phyloP scores from a whole-genome alignment of 2,797 vertebrate species.

The Fistularia commersonii region DNA sequence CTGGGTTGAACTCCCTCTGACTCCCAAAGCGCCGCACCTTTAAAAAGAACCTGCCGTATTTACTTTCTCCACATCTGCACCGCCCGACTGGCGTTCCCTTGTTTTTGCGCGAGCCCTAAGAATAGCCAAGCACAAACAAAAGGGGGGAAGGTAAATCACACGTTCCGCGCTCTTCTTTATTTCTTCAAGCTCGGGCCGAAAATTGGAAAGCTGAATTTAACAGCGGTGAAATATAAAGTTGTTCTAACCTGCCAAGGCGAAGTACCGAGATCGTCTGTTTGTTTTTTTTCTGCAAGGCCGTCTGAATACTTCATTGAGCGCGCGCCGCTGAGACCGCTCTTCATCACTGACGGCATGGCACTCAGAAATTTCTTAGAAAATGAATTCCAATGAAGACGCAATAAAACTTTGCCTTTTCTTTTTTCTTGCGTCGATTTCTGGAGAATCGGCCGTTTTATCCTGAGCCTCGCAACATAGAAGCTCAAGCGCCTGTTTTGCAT shows the following conservation, averaged over 20 bases:
- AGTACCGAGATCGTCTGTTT: background rate
- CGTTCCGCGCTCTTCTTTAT: constrained; percentile 2
- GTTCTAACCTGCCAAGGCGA: constrained; percentile 7
- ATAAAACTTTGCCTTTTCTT: too few relatives aligned
- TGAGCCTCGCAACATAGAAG: too few relatives aligned
- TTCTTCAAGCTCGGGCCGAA: constrained; percentile 3
- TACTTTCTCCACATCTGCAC: background rate
- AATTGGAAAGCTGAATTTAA: background rate
- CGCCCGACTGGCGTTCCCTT: background rate
- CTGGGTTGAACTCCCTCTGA: constrained; percentile 21
- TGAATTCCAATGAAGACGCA: too few relatives aligned
- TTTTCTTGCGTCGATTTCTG: too few relatives aligned
- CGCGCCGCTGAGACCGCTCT: background rate
- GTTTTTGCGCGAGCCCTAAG: constrained; percentile 19
- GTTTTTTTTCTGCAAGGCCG: background rate
- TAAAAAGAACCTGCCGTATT: background rate
- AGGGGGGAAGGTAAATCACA: background rate
- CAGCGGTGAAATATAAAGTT: background rate
- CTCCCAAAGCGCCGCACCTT: background rate
- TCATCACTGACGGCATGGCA: too few relatives aligned
- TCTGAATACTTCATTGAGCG: background rate
- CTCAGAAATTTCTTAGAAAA: too few relatives aligned
- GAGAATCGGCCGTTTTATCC: too few relatives aligned
- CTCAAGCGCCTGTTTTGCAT: too few relatives aligned
- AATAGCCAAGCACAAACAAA: background rate